Conservation (phyloP, 2,797 vertebrate genomes). For the Borostomias antarcticus region DNA sequence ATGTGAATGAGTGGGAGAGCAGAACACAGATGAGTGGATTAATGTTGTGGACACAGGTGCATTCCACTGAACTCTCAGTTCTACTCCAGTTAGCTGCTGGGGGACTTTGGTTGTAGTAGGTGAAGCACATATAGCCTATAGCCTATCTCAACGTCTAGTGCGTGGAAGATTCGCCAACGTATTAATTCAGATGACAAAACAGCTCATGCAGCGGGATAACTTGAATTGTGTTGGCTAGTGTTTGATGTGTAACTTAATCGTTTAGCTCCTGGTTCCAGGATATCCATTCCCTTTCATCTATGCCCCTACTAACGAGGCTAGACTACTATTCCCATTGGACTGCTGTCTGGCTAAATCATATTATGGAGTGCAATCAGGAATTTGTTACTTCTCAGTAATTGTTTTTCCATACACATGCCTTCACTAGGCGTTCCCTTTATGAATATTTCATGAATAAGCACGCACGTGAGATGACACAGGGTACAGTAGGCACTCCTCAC, state of each 20-base stretch:
- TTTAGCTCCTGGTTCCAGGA: too few relatives aligned
- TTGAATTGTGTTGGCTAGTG: too few relatives aligned
- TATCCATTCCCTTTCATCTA: too few relatives aligned
- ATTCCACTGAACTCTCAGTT: slow-evolving; percentile 33
- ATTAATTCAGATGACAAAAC: too few relatives aligned
- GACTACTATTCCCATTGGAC: not conserved
- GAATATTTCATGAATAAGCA: not conserved
- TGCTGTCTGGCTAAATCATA: not conserved
- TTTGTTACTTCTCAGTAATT: not conserved
- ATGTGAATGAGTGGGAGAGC: slow-evolving; percentile 10
- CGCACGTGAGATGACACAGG: slow-evolving; percentile 1
- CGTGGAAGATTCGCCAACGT: not conserved
- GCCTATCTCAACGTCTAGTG: not conserved
- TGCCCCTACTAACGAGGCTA: not conserved
- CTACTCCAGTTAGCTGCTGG: too few relatives aligned
- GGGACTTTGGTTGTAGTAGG: too few relatives aligned
- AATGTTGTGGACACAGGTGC: slow-evolving; percentile 32
- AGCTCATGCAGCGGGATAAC: too few relatives aligned
- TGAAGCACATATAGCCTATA: slow-evolving; percentile 28
- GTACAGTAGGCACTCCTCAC: not conserved
- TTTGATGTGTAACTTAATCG: too few relatives aligned
- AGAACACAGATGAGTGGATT: slow-evolving; percentile 4
- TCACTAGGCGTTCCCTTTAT: not conserved
- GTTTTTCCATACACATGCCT: not conserved
- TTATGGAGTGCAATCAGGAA: not conserved